A percentile compares a stretch with the other conserved stretches of the same genome.
These are phyloP conservation scores for Columbina picui DNA, from an alignment of 2,113 vertebrate species.

Conservation along the genomic window DNA sequence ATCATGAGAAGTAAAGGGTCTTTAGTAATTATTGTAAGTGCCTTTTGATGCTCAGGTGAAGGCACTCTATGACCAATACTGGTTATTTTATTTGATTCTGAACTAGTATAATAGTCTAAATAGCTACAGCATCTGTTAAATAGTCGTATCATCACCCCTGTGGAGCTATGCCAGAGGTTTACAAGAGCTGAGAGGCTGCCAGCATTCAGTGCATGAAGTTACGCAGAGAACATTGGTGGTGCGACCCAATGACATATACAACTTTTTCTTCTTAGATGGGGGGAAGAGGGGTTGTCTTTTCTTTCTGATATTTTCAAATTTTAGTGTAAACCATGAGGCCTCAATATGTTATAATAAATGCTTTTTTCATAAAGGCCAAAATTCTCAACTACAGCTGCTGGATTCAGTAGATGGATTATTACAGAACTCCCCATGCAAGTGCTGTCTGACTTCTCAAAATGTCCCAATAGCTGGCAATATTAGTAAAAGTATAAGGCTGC, in stretches of 20 bases:
- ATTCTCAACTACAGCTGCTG: neutral
- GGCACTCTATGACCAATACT: neutral
- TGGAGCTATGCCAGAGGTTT: neutral
- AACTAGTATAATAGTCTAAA: neutral
- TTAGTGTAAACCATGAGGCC: neutral
- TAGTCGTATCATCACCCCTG: neutral
- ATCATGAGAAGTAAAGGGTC: neutral
- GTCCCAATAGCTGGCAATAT: neutral
- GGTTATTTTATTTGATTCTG: neutral
- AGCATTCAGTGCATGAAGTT: neutral
- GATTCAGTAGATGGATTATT: neutral
- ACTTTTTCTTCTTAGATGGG: neutral
- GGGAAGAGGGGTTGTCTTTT: neutral
- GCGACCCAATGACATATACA: neutral
- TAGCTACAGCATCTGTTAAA: neutral
- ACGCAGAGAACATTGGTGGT: neutral
- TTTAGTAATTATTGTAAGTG: neutral
- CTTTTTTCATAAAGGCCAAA: neutral
- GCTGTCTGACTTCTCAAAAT: neutral
- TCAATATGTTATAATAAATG: neutral
- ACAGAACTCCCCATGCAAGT: neutral
- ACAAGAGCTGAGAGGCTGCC: neutral
- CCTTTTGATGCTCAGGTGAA: neutral
- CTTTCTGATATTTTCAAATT: neutral
- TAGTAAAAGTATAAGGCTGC: neutral